Conservation (phyloP, 2,888 invertebrate species). For the Amphipyra tragopoginis region DNA sequence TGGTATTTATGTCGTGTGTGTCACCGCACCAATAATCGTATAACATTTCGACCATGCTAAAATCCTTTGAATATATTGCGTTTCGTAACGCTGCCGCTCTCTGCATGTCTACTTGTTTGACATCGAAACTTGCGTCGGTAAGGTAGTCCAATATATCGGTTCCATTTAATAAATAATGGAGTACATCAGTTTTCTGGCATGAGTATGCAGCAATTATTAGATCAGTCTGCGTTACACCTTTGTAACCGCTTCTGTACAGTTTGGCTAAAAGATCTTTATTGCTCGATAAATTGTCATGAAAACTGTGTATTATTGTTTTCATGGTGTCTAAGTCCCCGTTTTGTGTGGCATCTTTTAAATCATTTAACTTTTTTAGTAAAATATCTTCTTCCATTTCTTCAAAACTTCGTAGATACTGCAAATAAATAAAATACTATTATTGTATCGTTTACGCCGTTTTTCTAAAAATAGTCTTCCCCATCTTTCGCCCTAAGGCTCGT, state of each 20-base stretch:
- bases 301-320: neutral
- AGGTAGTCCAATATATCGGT: conserved; percentile 34
- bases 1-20: conserved; percentile 14
- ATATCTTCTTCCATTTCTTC: conserved; percentile 5
- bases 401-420: conserved; percentile 1
- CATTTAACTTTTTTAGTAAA: conserved; percentile 4
- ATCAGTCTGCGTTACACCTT: conserved; percentile 20
- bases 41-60: conserved; percentile 37
- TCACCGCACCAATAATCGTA: conserved; percentile 46
- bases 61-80: conserved; percentile 14
- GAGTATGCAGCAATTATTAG: conserved; percentile 40
- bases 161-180: conserved; percentile 17
- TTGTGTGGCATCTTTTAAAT: conserved; percentile 8
- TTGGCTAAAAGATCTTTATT: conserved; percentile 9
- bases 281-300: conserved; percentile 2
- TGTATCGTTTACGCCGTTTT: too few species aligned
- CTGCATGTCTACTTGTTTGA: conserved; percentile 8
- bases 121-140: conserved; percentile 4
- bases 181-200: conserved; percentile 4
- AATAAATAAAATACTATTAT: conserved; percentile 1
- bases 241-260: neutral
- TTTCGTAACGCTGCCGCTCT: conserved; percentile 24
- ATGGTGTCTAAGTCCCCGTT: conserved; percentile 5
- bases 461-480: too few species aligned
- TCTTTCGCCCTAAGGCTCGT: too few species aligned